Conservation (phyloP, 2,888 invertebrate species). For the Synergus japonicus region DNA sequence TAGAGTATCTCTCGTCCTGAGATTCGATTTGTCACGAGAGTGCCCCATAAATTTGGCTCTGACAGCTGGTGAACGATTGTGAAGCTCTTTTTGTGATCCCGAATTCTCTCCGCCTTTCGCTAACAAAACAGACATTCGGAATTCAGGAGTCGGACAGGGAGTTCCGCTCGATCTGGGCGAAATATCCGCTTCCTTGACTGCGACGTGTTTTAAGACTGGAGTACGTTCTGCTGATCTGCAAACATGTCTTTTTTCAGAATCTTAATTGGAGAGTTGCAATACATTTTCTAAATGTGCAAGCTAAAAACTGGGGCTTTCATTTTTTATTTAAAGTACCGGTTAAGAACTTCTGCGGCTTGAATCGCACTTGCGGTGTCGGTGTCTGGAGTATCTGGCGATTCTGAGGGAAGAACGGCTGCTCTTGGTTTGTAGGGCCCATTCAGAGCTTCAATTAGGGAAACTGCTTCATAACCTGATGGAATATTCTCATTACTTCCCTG, state of each 20-base stretch:
- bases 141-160: conserved; percentile 78
- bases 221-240: conserved; percentile 71
- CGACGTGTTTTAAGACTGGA: conserved; percentile 70
- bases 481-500: conserved; percentile 89
- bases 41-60: conserved; percentile 69
- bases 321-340: conserved; percentile 75
- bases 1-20: conserved; percentile 78
- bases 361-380: conserved; percentile 81
- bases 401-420: conserved; percentile 73
- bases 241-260: conserved; percentile 4
- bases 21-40: conserved; percentile 71
- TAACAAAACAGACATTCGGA: conserved; percentile 86
- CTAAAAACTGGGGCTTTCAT: not conserved
- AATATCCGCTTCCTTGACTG: conserved; percentile 68
- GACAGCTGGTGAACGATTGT: conserved; percentile 70
- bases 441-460: conserved; percentile 95
- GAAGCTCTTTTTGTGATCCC: conserved; percentile 72
- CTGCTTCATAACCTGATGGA: conserved; percentile 95
- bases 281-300: not conserved
- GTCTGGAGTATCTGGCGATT: conserved; percentile 80
- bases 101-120: conserved; percentile 83
- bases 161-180: conserved; percentile 69
- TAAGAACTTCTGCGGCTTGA: conserved; percentile 85
- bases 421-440: conserved; percentile 90
- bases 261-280: not conserved